phyloP scores from a whole-genome alignment of 2,113 vertebrate genomes.

The Sphaerodactylus townsendi region DNA sequence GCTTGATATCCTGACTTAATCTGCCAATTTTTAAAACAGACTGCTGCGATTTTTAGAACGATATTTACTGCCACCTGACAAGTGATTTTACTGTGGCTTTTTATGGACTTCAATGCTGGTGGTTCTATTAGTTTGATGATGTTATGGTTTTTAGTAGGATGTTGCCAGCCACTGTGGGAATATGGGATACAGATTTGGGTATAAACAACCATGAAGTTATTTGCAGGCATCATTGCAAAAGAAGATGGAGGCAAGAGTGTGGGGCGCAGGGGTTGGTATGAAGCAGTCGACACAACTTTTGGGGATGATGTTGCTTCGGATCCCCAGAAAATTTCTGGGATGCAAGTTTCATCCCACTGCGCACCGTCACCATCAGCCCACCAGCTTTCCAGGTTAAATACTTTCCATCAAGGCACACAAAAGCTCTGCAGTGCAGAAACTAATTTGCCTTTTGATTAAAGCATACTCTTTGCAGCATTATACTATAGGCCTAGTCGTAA shows the following conservation, averaged over 20 bases:
- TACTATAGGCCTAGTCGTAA: constrained; percentile 61
- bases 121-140: no score
- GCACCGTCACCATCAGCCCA: neutral
- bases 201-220: neutral
- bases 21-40: no score
- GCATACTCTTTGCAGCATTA: constrained; percentile 52
- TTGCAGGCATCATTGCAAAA: neutral
- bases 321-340: neutral
- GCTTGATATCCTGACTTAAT: no score
- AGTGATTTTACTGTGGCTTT: no score
- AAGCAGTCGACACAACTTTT: neutral
- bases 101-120: no score
- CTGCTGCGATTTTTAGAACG: no score
- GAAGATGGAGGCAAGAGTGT: no score
- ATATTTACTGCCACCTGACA: no score
- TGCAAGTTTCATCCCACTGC: neutral
- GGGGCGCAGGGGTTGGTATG: no score
- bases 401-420: constrained; percentile 56
- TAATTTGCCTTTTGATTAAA: constrained; percentile 58
- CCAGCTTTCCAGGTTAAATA: constrained; percentile 3
- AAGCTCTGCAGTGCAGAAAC: constrained; percentile 65
- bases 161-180: no score
- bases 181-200: no score
- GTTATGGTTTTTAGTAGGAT: no score
- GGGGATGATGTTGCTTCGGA: neutral